A percentile compares a stretch with the other conserved stretches of the same genome.
Evolutionary conservation across 2,888 invertebrate species (phyloP).

Genomic region (Nephrotoma guestfalica): DNA sequence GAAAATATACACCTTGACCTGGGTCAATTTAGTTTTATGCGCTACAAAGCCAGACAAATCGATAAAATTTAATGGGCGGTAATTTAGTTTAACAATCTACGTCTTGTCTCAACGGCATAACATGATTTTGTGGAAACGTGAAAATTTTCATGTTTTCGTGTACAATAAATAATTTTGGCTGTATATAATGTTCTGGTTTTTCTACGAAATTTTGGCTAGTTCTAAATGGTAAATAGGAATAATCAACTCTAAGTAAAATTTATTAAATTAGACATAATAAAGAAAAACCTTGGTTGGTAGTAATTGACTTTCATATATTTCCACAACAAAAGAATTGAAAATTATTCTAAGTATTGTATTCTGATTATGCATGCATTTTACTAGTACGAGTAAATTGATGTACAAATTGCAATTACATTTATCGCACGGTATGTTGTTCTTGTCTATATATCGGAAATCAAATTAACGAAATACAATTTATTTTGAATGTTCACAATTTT

Average conservation of each 20-base stretch:
- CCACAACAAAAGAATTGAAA: not conserved
- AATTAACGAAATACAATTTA: no score
- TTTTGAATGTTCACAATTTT: no score
- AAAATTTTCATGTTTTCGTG: not conserved
- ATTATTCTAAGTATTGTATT: not conserved
- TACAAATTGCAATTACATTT: no score
- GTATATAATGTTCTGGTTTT: not conserved
- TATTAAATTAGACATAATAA: not conserved
- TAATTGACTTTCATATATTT: not conserved
- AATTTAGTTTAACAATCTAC: not conserved
- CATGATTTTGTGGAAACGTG: not conserved
- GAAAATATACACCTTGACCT: not conserved
- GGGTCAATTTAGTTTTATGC: not conserved
- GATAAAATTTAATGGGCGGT: not conserved
- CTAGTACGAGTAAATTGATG: no score
- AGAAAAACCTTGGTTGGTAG: not conserved
- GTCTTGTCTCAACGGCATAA: not conserved
- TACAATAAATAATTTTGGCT: not conserved
- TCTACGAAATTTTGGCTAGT: not conserved
- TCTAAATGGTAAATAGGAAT: not conserved
- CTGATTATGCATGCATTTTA: no score
- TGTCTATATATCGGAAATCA: no score
- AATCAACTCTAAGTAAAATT: not conserved
- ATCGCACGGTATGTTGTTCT: no score
- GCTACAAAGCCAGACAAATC: not conserved